Percentiles rank a stretch among this genome's conserved stretches.
These are phyloP conservation scores for Euleptes europaea DNA, from an alignment of 2,113 vertebrate genomes.

Conservation along the genomic window DNA sequence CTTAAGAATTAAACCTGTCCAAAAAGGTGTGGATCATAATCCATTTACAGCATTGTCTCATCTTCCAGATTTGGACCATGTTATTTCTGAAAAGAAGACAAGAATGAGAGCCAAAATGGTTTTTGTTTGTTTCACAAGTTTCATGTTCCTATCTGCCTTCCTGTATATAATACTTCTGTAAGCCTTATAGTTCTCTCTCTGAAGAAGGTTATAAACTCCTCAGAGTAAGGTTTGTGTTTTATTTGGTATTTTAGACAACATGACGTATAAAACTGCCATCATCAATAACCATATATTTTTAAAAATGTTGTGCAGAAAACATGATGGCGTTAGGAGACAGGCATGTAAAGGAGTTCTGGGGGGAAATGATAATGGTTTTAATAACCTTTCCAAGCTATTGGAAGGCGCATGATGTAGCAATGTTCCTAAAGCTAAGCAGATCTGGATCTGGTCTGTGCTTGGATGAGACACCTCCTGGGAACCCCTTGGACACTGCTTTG, in stretches of 20 bases:
- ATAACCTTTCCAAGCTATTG: too few relatives aligned
- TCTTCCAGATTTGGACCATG: slow-evolving; percentile 3
- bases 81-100: background rate
- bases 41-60: background rate
- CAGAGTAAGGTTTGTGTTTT: background rate
- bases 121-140: slow-evolving; percentile 6
- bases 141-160: background rate
- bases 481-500: too few relatives aligned
- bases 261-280: background rate
- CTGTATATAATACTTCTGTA: background rate
- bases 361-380: too few relatives aligned
- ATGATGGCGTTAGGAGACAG: background rate
- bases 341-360: background rate
- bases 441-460: too few relatives aligned
- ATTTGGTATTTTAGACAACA: background rate
- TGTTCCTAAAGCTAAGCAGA: too few relatives aligned
- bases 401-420: too few relatives aligned
- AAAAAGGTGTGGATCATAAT: background rate
- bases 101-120: background rate
- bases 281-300: background rate
- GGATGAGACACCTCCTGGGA: too few relatives aligned
- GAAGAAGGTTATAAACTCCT: background rate
- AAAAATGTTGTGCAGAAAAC: background rate
- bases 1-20: slow-evolving; percentile 1
- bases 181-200: background rate